Evolutionary conservation across 1,140 invertebrate species (phyloP).

Genomic region (Hetaerina americana): DNA sequence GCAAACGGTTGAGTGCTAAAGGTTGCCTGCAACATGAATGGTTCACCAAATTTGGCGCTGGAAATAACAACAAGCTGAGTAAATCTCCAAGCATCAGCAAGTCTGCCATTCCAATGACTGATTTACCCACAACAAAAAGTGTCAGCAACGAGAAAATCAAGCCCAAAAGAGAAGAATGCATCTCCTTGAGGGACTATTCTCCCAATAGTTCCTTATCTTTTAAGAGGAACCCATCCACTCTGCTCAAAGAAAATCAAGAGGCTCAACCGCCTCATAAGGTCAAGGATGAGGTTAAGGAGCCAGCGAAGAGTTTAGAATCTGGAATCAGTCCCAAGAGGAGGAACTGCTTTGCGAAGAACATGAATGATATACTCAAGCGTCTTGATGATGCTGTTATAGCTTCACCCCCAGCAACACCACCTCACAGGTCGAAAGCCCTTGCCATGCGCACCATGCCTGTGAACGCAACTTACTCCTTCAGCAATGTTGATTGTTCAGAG

Average conservation of each 20-base stretch:
- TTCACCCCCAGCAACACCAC: not conserved
- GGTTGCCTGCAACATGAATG: conserved; percentile 50
- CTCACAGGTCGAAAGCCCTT: conserved; percentile 20
- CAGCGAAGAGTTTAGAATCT: not conserved
- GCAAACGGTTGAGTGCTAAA: conserved; percentile 42
- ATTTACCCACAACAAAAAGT: no score
- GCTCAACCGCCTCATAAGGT: not conserved
- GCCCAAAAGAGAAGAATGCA: not conserved
- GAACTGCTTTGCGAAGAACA: conserved; percentile 2
- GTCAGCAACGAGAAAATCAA: not conserved
- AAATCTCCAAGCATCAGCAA: no score
- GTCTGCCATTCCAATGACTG: no score
- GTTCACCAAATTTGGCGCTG: conserved; percentile 26
- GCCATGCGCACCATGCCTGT: conserved; percentile 35
- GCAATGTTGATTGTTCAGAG: not conserved
- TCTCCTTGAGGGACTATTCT: no score
- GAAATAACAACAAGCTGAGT: not conserved
- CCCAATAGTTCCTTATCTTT: no score
- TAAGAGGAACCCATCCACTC: no score
- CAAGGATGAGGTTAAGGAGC: not conserved
- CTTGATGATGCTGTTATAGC: conserved; percentile 20
- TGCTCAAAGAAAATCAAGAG: not conserved
- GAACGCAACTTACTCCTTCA: conserved; percentile 15
- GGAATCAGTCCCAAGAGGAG: conserved; percentile 2
- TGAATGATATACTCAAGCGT: not conserved